Conservation (phyloP, 2,113 vertebrate species). For the Eretmochelys imbricata region DNA sequence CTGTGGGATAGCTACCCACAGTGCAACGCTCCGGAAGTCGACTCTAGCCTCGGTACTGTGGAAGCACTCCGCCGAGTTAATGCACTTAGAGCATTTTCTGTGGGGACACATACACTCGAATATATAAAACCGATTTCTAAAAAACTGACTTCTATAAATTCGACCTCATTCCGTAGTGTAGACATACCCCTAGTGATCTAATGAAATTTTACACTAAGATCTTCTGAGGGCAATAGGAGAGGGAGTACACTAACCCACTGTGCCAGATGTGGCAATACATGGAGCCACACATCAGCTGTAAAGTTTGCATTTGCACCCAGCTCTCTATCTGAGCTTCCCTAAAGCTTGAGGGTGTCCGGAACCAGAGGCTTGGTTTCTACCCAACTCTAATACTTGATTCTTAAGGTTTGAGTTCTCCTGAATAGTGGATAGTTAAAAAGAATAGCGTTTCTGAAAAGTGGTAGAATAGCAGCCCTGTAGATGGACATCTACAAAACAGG, state of each 20-base stretch:
- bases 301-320: not conserved
- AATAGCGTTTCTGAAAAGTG: not conserved
- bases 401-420: not conserved
- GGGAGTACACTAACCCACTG: not conserved
- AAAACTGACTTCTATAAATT: too few species aligned
- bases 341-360: not conserved
- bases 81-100: too few species aligned
- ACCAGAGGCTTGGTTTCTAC: not conserved
- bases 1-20: too few species aligned
- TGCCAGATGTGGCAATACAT: accelerated
- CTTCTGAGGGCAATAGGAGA: not conserved
- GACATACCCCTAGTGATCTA: accelerated
- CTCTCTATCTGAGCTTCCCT: not conserved
- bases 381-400: not conserved
- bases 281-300: not conserved
- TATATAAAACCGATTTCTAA: too few species aligned
- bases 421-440: not conserved
- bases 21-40: too few species aligned
- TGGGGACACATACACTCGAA: too few species aligned
- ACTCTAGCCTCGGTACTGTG: too few species aligned
- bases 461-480: not conserved
- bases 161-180: too few species aligned
- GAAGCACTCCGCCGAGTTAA: too few species aligned
- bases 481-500: not conserved
- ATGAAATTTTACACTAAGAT: not conserved